Base-by-base conservation (phyloP, 2,797 vertebrate species). In the Danionella dracula region DNA sequence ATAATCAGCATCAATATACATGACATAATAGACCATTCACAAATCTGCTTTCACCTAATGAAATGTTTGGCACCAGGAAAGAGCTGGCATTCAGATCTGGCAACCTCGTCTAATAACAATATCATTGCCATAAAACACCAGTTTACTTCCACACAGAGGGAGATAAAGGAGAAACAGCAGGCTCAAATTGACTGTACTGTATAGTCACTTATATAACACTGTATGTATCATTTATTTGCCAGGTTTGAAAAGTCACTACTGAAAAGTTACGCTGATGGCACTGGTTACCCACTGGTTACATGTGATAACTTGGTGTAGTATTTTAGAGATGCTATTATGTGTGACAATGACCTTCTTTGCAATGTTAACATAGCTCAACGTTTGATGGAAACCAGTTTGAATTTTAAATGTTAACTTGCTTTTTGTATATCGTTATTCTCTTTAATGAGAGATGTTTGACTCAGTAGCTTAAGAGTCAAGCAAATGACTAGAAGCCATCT, bases 41-140 rank as follows among this genome's bases (percentile, higher is more conserved):
- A 77, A 86, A 88, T 83, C 79, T 81, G 83, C 77, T 87, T 79
- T 86, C 82, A 84, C 76, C 81, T 85, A 83, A 86, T 84, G 81
- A 83, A 85, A 85, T 81, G 79, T 73, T 82, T 84, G 81, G 81
- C 79, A 85, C 79, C 57, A 29, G 23, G 35, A 54, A 70, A 41
- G 38, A 78, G 77, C 79, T 87, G 83, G 82, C 83, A 54, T 70
- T 57, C 5, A 55, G 16, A 66, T 75, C 68, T 67, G 44, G 76
- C 54, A 75, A 77, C 81, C 81, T 82, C 65, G 73, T 83, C 46
- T 65, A 75, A 41, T 66, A 73, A 80, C 82, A 83, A 78, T 80
- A 83, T 81, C 76, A 16, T 69, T 72, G 61, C 38, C 38, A 62
- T 54, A 23, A 20, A 34, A 32, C 48, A 54, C 37, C 61, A 54